Conservation (phyloP, 2,113 vertebrate species). For the Microtus oregoni region DNA sequence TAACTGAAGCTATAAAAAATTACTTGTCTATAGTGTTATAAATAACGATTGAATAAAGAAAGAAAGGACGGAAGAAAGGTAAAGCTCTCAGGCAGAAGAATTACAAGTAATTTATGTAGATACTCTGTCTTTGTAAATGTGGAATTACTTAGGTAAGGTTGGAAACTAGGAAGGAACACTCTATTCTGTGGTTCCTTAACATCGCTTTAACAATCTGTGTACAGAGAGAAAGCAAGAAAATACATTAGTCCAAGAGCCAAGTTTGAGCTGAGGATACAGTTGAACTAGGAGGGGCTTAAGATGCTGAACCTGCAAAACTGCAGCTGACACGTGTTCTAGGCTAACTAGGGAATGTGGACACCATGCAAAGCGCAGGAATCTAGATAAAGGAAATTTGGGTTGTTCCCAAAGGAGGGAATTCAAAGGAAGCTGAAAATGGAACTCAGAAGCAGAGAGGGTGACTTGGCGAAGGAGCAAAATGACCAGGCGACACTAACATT, state of each 20-base stretch:
- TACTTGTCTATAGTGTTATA: background rate
- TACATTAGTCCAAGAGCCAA: background rate
- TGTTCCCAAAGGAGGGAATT: background rate
- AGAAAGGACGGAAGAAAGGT: background rate
- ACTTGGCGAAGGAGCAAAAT: background rate
- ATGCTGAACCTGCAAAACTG: background rate
- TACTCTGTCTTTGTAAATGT: background rate
- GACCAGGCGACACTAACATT: background rate
- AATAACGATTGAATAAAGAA: background rate
- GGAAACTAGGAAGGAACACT: background rate
- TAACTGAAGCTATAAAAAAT: conserved; percentile 10
- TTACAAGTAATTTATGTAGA: background rate
- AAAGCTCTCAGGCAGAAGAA: background rate
- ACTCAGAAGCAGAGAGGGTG: background rate
- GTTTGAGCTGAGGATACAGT: background rate
- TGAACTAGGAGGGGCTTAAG: background rate
- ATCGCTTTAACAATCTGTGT: background rate
- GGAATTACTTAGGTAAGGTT: background rate
- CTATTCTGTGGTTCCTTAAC: background rate
- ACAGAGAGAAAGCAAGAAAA: background rate
- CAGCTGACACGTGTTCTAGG: background rate
- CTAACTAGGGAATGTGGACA: background rate
- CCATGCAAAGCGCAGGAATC: background rate
- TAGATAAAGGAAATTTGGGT: background rate
- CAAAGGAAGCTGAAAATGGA: background rate